Percentiles rank a stretch among this genome's conserved stretches.
Conservation (phyloP, 2,797 vertebrate genomes). For the Arvicola amphibius region DNA sequence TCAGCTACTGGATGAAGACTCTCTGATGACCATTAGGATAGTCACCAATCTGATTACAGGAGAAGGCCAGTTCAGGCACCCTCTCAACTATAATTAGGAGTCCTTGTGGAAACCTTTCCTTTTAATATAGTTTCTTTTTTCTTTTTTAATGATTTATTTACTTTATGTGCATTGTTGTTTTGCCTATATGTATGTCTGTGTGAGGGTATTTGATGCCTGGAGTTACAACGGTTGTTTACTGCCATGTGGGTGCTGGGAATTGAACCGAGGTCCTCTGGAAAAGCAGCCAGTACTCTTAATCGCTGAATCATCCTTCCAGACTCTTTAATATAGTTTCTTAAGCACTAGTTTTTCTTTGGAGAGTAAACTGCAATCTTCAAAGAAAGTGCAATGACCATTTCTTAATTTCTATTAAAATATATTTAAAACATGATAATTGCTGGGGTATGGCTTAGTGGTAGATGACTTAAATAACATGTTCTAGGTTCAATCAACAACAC, state of each 20-base stretch:
- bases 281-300: background rate
- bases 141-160: background rate
- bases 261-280: background rate
- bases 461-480: background rate
- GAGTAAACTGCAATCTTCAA: constrained; percentile 42
- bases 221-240: background rate
- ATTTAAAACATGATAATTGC: background rate
- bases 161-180: background rate
- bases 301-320: background rate
- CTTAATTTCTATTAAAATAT: constrained; percentile 27
- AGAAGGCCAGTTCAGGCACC: background rate
- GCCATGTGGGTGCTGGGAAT: background rate
- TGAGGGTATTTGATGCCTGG: background rate
- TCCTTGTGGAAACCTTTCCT: background rate
- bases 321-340: constrained; percentile 28
- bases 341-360: background rate
- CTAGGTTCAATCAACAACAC: background rate
- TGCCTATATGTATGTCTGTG: background rate
- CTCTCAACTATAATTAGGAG: background rate
- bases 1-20: background rate
- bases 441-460: background rate
- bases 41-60: background rate
- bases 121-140: background rate
- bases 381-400: constrained; percentile 24
- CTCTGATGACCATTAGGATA: background rate